Conservation (phyloP, 92 coral and sea anemone species). For the Pocillopora grandis region DNA sequence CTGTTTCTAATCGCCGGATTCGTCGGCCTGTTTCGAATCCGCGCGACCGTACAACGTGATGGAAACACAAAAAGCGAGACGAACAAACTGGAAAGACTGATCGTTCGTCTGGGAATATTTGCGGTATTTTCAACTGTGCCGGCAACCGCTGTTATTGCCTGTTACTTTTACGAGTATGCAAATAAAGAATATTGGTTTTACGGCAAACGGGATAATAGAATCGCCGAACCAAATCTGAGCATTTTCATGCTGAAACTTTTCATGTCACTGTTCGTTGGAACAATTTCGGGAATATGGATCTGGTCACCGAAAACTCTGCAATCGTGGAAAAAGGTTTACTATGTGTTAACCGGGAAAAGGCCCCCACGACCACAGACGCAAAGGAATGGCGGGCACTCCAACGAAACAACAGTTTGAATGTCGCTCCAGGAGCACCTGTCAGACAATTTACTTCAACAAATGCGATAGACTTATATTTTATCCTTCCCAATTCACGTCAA, state of each 20-base stretch:
- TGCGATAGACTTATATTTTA: background rate
- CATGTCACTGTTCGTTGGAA: conserved; percentile 93
- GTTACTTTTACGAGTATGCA: conserved; percentile 95
- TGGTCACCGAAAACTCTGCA: conserved; percentile 82
- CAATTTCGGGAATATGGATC: conserved; percentile 95
- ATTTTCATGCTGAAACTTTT: conserved; percentile 87
- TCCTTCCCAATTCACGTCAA: background rate
- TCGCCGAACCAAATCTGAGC: conserved; percentile 87
- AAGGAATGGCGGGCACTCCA: conserved; percentile 43
- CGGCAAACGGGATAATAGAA: conserved; percentile 71
- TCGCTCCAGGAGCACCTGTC: background rate
- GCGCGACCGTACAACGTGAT: conserved; percentile 77
- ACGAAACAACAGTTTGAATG: conserved; percentile 77
- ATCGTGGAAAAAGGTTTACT: conserved; percentile 80
- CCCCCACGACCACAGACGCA: conserved; percentile 47
- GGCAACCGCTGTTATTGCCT: conserved; percentile 85
- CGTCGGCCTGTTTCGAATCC: conserved; percentile 84
- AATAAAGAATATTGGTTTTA: conserved; percentile 95
- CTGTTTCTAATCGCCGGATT: conserved; percentile 95
- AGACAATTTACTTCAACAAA: background rate
- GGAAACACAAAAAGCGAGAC: conserved; percentile 70
- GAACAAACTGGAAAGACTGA: conserved; percentile 89
- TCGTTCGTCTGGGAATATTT: conserved; percentile 91
- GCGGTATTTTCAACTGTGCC: conserved; percentile 92
- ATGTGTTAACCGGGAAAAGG: conserved; percentile 53